Conservation (phyloP, 1,140 invertebrate species). For the Pectinophora gossypiella region DNA sequence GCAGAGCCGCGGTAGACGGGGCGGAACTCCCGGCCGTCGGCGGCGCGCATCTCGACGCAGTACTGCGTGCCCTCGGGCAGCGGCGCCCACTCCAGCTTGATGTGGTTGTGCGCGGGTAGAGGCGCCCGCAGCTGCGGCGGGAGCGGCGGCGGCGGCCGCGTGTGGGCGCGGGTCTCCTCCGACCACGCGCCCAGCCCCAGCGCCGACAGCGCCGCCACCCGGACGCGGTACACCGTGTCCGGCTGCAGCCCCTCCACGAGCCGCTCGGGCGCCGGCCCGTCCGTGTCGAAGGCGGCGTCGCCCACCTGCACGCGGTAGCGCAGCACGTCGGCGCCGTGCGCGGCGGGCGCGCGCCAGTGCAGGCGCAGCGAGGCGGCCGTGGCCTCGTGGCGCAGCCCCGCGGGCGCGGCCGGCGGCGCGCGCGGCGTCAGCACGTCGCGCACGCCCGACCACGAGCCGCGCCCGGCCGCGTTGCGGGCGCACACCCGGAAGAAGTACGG, state of each 20-base stretch:
- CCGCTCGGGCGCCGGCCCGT: conserved; percentile 72
- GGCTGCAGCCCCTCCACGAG: conserved; percentile 73
- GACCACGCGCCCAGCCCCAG: conserved; percentile 89
- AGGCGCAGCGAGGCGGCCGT: conserved; percentile 82
- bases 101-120: conserved; percentile 83
- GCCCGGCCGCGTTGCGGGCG: conserved; percentile 86
- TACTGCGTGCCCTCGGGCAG: conserved; percentile 84
- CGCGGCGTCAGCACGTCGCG: conserved; percentile 81
- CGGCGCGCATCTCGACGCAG: conserved; percentile 86
- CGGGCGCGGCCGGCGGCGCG: conserved; percentile 83
- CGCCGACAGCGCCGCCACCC: conserved; percentile 88
- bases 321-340: conserved; percentile 83
- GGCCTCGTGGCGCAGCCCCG: conserved; percentile 74
- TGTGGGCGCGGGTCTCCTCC: conserved; percentile 80
- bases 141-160: conserved; percentile 84
- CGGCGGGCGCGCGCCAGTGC: conserved; percentile 82
- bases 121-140: conserved; percentile 81
- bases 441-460: conserved; percentile 81
- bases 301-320: conserved; percentile 86
- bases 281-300: conserved; percentile 78
- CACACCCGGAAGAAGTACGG: conserved; percentile 87
- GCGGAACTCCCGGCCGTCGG: conserved; percentile 80
- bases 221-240: conserved; percentile 81
- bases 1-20: conserved; percentile 86
- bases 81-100: conserved; percentile 91